Evolutionary conservation across 2,113 vertebrate species (phyloP), one percentile per base, ranked within the genome.

Genomic region (Laticauda colubrina): DNA sequence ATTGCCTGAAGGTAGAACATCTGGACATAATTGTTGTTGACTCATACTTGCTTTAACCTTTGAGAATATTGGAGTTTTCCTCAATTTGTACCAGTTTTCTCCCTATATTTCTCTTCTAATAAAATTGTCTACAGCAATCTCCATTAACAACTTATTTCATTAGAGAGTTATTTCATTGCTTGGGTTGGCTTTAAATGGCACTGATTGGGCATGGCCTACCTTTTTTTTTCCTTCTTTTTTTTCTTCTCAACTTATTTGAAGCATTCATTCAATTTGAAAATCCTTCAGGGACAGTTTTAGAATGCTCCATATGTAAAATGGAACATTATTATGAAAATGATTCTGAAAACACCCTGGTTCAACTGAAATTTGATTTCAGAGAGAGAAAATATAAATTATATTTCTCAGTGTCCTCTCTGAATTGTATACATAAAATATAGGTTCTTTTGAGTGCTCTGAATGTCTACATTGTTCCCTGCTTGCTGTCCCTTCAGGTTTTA

Each of bases 91-190:
- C 8, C 39, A 45, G 6, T 48, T 89, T 89, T 85, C 26, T 21
- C 11, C 23, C 21, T 51, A 26, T 93, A 96, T 90, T 61, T 91
- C 89, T 34, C 20, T 90, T 54, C 91, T 57, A 95, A 94, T 92
- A 87, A 95, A 93, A 88, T 94, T 86, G 48, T 91, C 92, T 92
- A 93, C 81, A 94, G 91, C 7, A 95, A 48, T 91, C 93, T 94
- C 92, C 90, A 21, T 57, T 95, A 91, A 94, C 0, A 2, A 64
- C 69, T 94, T 61, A 75, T 95, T 95, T 92, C 24, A 93, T 96
- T 94, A 94, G 26, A 89, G 93, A 89, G 53, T 87, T 53, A 87
- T n/a, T 53, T 87, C 86, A 54, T 29, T 29, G 51, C 86, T n/a
- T 34, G 54, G 26, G 91, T 94, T 95, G 91, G 53, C 88, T 95